Evolutionary conservation across 2,888 invertebrate genomes (phyloP), one percentile per base, ranked within the genome.

Genomic region (Cheilosia vernalis): DNA sequence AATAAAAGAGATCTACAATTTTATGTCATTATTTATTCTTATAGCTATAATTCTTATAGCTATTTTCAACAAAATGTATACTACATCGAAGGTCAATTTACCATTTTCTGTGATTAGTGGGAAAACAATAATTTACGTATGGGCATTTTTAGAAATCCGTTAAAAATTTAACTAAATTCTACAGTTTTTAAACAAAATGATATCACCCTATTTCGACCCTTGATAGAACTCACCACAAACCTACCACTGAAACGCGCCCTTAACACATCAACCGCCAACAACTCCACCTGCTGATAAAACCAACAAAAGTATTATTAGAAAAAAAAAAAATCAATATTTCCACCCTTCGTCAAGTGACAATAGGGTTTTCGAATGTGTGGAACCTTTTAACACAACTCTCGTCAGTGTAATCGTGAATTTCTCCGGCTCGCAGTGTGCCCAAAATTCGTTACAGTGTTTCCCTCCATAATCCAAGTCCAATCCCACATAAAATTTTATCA

Each of bases 301-400:
- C n/a, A 51, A 17, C 44, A 42, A 77, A 69, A 44, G 30, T 47
- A 44, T 5, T 17, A 60, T n/a, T 13, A 19, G 40, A 87, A 88
- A 19, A 55, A 86, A 86, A 88, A 89, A 90, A 91, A 91, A 92
- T 91, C 92, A 90, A 91, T 91, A 89, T 88, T 77, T 88, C 88
- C 87, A 89, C 89, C 89, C 89, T 90, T 91, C 90, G 89, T 89
- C 88, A 89, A 89, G 76, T 85, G 55, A 40, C 42, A 21, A 67
- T 72, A 77, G 67, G 72, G 72, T 76, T 70, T 56, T 56, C 49
- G 67, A 49, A 66, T 76, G 58, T 72, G 76, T 85, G 80, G 81
- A 85, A 81, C 76, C 81, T 81, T 85, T 76, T 40, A 81, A 81
- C 66, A 67, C 55, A 77, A 63, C 72, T 72, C 76, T 72, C 56